A percentile compares a stretch with the other conserved stretches of the same genome.
Evolutionary conservation across 2,797 vertebrate genomes (phyloP).

Genomic region (Coreius guichenoti): DNA sequence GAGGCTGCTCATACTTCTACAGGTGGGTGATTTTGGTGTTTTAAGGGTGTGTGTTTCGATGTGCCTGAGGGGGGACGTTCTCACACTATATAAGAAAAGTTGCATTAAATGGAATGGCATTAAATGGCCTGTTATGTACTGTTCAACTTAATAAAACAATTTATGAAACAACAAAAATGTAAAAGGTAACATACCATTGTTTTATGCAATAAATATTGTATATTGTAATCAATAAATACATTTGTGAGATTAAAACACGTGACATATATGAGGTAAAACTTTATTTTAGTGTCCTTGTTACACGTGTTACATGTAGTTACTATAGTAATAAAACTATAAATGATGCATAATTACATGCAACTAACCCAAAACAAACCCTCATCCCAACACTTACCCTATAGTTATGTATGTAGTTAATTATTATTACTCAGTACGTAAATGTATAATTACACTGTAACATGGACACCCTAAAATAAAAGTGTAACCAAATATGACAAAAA

Average conservation of each 20-base stretch:
- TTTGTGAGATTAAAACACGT: not conserved
- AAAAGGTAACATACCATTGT: not conserved
- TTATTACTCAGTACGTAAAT: too few species aligned
- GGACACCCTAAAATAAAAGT: too few species aligned
- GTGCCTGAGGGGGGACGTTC: constrained; percentile 5
- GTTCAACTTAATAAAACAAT: not conserved
- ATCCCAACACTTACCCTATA: too few species aligned
- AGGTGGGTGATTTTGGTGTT: constrained; percentile 68
- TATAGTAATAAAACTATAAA: too few species aligned
- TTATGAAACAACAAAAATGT: not conserved
- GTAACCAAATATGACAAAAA: not conserved
- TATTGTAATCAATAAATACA: not conserved
- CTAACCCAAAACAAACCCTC: not conserved
- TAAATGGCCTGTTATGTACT: not conserved
- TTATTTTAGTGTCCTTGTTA: too few species aligned
- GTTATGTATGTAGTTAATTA: too few species aligned
- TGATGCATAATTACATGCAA: too few species aligned
- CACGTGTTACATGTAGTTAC: too few species aligned
- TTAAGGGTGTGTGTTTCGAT: not conserved
- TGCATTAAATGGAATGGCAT: not conserved
- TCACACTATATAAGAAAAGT: not conserved
- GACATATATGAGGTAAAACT: too few species aligned
- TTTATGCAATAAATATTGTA: not conserved
- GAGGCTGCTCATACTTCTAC: constrained; percentile 87
- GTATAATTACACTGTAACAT: too few species aligned